Evolutionary conservation across 2,113 vertebrate genomes (phyloP).

Genomic region (Melanerpes formicivorus): DNA sequence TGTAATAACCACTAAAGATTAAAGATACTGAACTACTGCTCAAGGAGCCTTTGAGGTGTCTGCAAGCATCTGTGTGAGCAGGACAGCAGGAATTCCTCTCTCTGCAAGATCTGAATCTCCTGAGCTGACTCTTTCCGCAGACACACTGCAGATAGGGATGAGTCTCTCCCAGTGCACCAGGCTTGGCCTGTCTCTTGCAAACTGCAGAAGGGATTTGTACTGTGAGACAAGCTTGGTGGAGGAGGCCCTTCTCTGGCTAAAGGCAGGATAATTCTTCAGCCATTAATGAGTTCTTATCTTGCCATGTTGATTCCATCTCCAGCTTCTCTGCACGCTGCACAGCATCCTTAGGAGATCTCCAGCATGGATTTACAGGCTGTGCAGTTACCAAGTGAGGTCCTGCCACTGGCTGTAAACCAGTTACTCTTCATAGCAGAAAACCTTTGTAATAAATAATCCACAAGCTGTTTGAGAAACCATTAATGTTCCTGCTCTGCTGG

Average conservation of each 20-base stretch:
- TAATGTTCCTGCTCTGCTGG: background rate
- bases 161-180: background rate
- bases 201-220: background rate
- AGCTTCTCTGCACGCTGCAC: background rate
- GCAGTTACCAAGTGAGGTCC: background rate
- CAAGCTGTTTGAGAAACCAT: background rate
- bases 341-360: background rate
- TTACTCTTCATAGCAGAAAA: background rate
- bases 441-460: background rate
- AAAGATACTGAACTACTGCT: background rate
- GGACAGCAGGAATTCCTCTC: background rate
- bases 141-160: background rate
- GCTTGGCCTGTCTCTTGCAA: background rate
- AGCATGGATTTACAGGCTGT: background rate
- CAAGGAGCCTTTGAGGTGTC: background rate
- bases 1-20: background rate
- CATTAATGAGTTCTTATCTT: background rate
- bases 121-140: background rate
- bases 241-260: background rate
- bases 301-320: background rate
- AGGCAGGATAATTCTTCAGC: background rate
- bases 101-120: background rate
- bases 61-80: background rate
- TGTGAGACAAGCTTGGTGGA: rapidly evolving
- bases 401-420: background rate